Evolutionary conservation across 2,797 vertebrate genomes (phyloP).

Genomic region (Pangasius krempfi): DNA sequence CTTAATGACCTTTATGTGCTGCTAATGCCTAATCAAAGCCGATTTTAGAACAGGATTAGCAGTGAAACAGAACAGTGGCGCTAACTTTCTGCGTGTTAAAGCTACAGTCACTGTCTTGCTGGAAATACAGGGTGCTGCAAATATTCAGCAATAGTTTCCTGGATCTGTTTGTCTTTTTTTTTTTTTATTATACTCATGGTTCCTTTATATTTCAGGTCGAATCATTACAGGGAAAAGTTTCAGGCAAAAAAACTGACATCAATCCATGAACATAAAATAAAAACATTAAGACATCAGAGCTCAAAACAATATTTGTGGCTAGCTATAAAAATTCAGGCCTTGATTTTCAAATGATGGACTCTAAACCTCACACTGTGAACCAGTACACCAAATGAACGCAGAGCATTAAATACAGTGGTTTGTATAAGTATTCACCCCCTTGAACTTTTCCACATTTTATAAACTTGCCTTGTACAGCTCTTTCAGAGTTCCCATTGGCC

Average conservation of each 20-base stretch:
- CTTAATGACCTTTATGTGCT: constrained; percentile 63
- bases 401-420: not conserved
- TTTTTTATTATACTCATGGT: not conserved
- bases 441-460: not conserved
- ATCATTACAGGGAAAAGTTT: not conserved
- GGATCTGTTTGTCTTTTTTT: not conserved
- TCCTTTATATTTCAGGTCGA: not conserved
- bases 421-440: not conserved
- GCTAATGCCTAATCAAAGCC: constrained; percentile 62
- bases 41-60: constrained; percentile 52
- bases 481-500: too few species aligned
- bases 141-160: not conserved
- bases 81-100: constrained; percentile 19
- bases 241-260: not conserved
- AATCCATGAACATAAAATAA: constrained; percentile 2
- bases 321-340: not conserved
- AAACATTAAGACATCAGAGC: not conserved
- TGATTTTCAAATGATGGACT: constrained; percentile 6
- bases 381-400: not conserved
- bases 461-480: not conserved
- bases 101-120: not conserved
- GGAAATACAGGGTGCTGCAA: not conserved
- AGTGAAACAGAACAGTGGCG: constrained; percentile 35
- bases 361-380: not conserved
- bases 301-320: not conserved